Evolutionary conservation across 2,113 vertebrate species (phyloP).

Genomic region (Gobio gobio): DNA sequence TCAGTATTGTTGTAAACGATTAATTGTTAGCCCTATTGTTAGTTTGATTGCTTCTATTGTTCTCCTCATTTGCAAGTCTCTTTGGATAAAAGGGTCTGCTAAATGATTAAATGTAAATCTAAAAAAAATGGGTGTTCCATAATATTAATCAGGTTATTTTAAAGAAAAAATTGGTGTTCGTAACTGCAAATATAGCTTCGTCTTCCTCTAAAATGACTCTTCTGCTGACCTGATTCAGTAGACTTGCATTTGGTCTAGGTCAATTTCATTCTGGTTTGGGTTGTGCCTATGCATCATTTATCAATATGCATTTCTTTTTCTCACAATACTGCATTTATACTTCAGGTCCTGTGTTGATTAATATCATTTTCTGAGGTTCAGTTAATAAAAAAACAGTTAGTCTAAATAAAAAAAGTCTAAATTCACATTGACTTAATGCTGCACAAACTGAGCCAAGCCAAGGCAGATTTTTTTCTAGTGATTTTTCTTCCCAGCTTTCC

Average conservation of each 20-base stretch:
- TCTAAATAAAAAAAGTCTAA: neutral
- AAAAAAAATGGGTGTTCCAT: no score
- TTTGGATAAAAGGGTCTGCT: no score
- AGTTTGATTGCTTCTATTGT: no score
- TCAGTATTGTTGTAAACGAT: neutral
- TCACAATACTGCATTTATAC: no score
- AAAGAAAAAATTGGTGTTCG: neutral
- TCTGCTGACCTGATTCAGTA: neutral
- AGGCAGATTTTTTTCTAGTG: neutral
- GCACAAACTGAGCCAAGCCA: neutral
- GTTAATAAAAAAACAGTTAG: neutral
- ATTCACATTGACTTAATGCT: neutral
- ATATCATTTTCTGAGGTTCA: neutral
- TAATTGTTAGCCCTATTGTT: no score
- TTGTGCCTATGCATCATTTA: no score
- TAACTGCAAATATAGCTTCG: neutral
- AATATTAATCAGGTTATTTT: neutral
- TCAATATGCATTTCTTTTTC: no score
- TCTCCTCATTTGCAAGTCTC: no score
- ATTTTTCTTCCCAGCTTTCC: neutral
- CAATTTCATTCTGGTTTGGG: no score
- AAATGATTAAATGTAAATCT: no score
- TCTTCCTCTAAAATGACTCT: neutral
- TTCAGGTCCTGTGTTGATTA: no score
- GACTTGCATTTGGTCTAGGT: no score